Percentiles rank a stretch among this genome's conserved stretches.
Evolutionary conservation across 1,140 invertebrate genomes (phyloP).

Genomic region (Artemia franciscana): DNA sequence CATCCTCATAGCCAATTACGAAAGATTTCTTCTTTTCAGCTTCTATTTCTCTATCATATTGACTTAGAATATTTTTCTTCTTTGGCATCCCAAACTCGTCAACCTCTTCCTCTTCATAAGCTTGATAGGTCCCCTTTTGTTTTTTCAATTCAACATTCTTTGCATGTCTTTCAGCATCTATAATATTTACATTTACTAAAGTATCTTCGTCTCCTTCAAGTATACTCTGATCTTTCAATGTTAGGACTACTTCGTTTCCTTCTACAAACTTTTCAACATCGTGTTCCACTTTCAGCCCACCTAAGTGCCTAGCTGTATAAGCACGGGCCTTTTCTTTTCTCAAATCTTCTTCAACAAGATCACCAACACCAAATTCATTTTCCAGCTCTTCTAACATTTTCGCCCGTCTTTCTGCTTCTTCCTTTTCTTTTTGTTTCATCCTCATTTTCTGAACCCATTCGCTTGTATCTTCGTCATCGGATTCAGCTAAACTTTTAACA

Average conservation of each 20-base stretch:
- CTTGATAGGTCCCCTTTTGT: constrained; percentile 51
- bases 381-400: constrained; percentile 85
- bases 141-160: constrained; percentile 68
- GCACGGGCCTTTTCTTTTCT: constrained; percentile 30
- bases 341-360: constrained; percentile 54
- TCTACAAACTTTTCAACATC: constrained; percentile 48
- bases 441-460: constrained; percentile 65
- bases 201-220: constrained; percentile 61
- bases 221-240: constrained; percentile 76
- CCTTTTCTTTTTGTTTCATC: constrained; percentile 48
- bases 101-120: constrained; percentile 63
- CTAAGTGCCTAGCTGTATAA: constrained; percentile 43
- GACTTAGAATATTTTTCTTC: constrained; percentile 44
- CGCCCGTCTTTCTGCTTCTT: constrained; percentile 63
- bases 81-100: constrained; percentile 53
- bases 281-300: constrained; percentile 70
- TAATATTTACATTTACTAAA: constrained; percentile 82
- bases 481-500: constrained; percentile 43
- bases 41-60: constrained; percentile 90
- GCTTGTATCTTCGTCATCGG: constrained; percentile 41
- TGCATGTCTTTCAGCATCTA: constrained; percentile 75
- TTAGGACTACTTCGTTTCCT: constrained; percentile 64
- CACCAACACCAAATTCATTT: constrained; percentile 71
- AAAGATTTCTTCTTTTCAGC: constrained; percentile 54
- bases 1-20: constrained; percentile 33